Conservation (phyloP, 2,888 invertebrate species). For the Dusona sp. region DNA sequence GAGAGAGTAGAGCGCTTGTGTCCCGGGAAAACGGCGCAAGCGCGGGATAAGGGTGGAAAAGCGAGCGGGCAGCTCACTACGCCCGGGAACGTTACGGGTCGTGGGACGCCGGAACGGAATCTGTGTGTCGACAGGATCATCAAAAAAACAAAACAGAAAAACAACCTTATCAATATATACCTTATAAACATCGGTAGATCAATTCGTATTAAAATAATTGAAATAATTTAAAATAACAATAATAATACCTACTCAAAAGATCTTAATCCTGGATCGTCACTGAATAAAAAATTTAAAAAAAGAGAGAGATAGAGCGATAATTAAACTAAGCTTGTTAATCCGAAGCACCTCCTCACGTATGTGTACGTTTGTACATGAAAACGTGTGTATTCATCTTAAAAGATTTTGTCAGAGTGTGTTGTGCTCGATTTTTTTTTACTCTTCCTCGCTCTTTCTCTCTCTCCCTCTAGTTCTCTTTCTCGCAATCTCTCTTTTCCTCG, state of each 20-base stretch:
- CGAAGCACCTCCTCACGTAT: not conserved
- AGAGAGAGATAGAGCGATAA: slow-evolving; percentile 10
- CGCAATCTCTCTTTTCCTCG: not conserved
- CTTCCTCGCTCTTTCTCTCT: not conserved
- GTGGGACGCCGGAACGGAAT: slow-evolving; percentile 76
- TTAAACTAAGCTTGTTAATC: slow-evolving; percentile 4
- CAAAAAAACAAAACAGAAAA: slow-evolving; percentile 57
- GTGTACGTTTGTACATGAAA: slow-evolving; percentile 12
- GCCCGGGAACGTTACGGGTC: slow-evolving; percentile 83
- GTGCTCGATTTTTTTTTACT: slow-evolving; percentile 14
- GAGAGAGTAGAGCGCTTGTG: slow-evolving; percentile 51
- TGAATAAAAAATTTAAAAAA: slow-evolving; percentile 9
- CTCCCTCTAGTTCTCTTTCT: not conserved
- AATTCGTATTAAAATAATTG: not conserved
- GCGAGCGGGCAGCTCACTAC: slow-evolving; percentile 83
- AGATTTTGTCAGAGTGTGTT: slow-evolving; percentile 34
- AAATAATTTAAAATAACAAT: not conserved
- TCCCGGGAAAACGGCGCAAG: slow-evolving; percentile 77
- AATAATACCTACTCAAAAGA: not conserved
- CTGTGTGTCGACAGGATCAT: slow-evolving; percentile 65
- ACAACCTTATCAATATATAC: slow-evolving; percentile 34
- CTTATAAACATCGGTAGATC: slow-evolving; percentile 42
- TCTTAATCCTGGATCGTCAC: slow-evolving; percentile 1
- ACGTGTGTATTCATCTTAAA: slow-evolving; percentile 5
- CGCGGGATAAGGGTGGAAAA: slow-evolving; percentile 82